Evolutionary conservation across 2,888 invertebrate genomes (phyloP), one percentile per base, ranked within the genome.

Genomic region (Osmoderma eremita): DNA sequence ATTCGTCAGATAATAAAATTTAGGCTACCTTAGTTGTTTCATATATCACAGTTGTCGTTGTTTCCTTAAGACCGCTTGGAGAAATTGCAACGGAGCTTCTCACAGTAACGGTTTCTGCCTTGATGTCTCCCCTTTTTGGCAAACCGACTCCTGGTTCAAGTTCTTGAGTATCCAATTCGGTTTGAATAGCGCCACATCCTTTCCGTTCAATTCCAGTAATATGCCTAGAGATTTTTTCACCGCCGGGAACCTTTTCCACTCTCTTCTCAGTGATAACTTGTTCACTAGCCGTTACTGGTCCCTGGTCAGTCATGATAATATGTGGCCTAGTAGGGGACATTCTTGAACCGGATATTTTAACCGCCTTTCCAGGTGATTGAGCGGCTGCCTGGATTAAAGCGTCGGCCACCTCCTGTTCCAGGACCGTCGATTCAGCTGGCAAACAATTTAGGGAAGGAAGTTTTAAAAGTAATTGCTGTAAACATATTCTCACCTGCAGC

Each of bases 261-360:
- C 73, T 72, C 62, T 72, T 74, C 61, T 79, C 76, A 3, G 77
- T 69, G n/a, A 75, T 72, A 13, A 79, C 67, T 70, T 78, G 75
- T 42, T 76, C 75, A 3, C 75, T 51, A 1, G 77, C 74, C 12
- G 69, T 71, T 42, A 78, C 75, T n/a, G 72, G 70, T 1, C 79
- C 79, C 3, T 70, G 62, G 0, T 72, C 72, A 5, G 77, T 77
- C 64, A 70, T 71, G 4, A 77, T 70, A 5, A 64, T 48, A 41
- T 74, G 72, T 1, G 72, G 66, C 3, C 51, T 13, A 3, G 53
- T 45, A 0, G 48, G 20, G 10, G 62, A 49, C 12, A 20, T 41
- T 56, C 68, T 68, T 41, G 63, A 62, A 15, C 64, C 66, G 8
- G 64, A 39, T 4, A 56, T 65, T 18, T 49, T 54, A 2, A 62